Percentiles rank a stretch among this genome's conserved stretches.
Conservation (phyloP, 2,888 invertebrate species). For the Pammene fasciana region DNA sequence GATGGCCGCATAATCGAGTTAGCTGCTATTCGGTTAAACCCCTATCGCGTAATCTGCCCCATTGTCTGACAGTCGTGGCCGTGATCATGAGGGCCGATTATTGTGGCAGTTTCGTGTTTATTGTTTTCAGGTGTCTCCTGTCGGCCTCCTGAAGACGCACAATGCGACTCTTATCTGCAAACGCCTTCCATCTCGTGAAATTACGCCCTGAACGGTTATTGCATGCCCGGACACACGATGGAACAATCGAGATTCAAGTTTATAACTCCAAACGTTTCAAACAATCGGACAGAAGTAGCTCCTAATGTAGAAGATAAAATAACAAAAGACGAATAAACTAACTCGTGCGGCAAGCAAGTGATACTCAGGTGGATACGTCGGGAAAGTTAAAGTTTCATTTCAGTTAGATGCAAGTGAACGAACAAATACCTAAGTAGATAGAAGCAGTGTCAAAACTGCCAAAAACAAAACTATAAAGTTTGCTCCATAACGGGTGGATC, state of each 20-base stretch:
- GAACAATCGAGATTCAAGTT: constrained; percentile 44
- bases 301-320: constrained; percentile 49
- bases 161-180: constrained; percentile 62
- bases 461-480: constrained; percentile 85
- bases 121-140: constrained; percentile 79
- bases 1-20: constrained; percentile 82
- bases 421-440: constrained; percentile 80
- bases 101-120: constrained; percentile 80
- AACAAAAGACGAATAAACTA: constrained; percentile 61
- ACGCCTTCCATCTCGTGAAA: constrained; percentile 59
- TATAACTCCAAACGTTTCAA: constrained; percentile 31
- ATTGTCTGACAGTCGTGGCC: constrained; percentile 77
- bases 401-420: constrained; percentile 75
- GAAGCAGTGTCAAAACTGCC: constrained; percentile 82
- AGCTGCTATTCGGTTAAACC: constrained; percentile 81
- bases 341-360: constrained; percentile 64
- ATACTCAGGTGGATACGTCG: constrained; percentile 72
- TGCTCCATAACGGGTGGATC: constrained; percentile 78
- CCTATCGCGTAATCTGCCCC: constrained; percentile 80
- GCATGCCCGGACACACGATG: constrained; percentile 7
- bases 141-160: constrained; percentile 65
- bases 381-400: constrained; percentile 74
- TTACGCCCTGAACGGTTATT: constrained; percentile 54
- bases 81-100: constrained; percentile 81
- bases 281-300: constrained; percentile 41